A percentile compares a stretch with the other conserved stretches of the same genome.
Evolutionary conservation across 64 coral and sea anemone genomes (phyloP).

Genomic region (Trachythela sp.): DNA sequence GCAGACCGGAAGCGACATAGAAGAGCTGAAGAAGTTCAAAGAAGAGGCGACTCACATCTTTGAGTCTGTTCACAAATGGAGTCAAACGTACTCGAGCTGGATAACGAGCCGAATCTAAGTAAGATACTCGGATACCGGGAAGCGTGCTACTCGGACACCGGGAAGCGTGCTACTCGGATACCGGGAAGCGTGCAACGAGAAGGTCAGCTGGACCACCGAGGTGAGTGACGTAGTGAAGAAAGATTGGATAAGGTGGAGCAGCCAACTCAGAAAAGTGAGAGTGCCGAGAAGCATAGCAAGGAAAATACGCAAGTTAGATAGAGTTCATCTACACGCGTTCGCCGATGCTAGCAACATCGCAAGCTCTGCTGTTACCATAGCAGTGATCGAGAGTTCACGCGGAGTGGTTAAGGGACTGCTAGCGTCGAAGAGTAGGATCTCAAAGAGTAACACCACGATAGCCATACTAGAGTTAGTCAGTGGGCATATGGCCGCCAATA

Average conservation of each 20-base stretch:
- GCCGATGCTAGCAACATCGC: constrained; percentile 44
- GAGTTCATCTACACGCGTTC: constrained; percentile 34
- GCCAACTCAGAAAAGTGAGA: neutral
- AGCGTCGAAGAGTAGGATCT: constrained; percentile 43
- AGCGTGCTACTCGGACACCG: neutral
- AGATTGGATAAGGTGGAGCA: neutral
- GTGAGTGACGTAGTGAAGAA: neutral
- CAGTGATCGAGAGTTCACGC: constrained; percentile 30
- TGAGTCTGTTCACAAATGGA: neutral
- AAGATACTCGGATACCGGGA: neutral
- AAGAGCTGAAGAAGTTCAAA: neutral
- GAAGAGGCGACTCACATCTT: neutral
- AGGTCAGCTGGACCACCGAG: neutral
- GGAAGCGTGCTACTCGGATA: neutral
- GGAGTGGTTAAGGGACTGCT: constrained; percentile 43
- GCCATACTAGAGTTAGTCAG: constrained; percentile 36
- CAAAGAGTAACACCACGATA: constrained; percentile 54
- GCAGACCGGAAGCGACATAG: neutral
- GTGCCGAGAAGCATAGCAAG: constrained; percentile 22
- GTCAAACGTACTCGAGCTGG: neutral
- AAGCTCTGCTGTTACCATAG: constrained; percentile 33
- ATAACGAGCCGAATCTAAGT: neutral
- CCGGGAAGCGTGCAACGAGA: neutral
- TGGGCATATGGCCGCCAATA: constrained; percentile 54
- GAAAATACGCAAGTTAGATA: neutral